phyloP scores from a whole-genome alignment of 2,888 invertebrate genomes.

The Troilus luridus region DNA sequence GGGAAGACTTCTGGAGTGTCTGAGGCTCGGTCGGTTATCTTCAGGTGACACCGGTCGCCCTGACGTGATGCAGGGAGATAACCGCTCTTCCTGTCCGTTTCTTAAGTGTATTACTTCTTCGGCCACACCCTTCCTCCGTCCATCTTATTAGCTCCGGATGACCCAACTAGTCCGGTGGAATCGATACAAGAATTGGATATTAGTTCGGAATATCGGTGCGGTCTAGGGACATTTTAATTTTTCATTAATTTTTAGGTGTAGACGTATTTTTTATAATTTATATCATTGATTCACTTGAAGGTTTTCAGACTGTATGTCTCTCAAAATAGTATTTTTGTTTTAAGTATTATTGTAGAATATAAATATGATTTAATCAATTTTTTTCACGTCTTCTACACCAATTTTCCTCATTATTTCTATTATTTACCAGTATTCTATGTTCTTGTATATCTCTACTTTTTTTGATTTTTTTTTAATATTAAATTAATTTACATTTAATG shows the following conservation, averaged over 20 bases:
- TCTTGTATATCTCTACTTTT: no score
- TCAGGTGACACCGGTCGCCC: slow-evolving; percentile 13
- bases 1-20: not conserved
- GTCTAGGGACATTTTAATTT: not conserved
- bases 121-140: slow-evolving; percentile 41
- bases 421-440: no score
- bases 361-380: no score
- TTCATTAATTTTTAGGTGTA: no score
- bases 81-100: slow-evolving; percentile 55
- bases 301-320: no score
- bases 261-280: no score
- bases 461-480: no score
- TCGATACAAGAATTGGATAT: slow-evolving; percentile 1
- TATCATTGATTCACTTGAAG: no score
- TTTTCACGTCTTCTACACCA: no score
- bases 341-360: no score
- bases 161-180: not conserved
- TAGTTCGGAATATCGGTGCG: not conserved
- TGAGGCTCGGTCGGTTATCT: not conserved
- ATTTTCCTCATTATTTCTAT: no score
- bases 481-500: not conserved
- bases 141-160: slow-evolving; percentile 15
- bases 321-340: no score
- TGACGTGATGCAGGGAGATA: slow-evolving; percentile 43
- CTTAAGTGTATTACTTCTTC: slow-evolving; percentile 54